Conservation (phyloP, 2,797 vertebrate species). For the Pseudochromis fuscus region DNA sequence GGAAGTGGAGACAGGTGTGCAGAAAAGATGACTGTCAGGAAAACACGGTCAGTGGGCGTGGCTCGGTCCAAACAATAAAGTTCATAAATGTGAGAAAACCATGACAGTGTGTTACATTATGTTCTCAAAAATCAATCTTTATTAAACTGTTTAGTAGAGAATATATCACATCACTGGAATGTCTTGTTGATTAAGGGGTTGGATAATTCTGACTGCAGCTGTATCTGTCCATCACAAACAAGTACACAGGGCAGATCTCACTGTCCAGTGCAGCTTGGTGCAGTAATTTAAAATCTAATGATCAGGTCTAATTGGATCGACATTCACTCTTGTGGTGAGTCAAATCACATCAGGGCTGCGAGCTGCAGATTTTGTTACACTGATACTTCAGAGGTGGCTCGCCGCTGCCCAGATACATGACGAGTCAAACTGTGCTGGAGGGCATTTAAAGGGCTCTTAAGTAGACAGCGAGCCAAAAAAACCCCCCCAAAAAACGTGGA, state of each 20-base stretch:
- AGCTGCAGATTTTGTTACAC: slow-evolving; percentile 39
- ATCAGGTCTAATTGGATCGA: slow-evolving; percentile 45
- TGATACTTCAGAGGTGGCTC: slow-evolving; percentile 20
- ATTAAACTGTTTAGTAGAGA: too few relatives aligned
- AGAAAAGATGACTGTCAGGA: too few relatives aligned
- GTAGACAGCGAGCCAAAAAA: not conserved
- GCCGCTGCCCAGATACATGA: slow-evolving; percentile 16
- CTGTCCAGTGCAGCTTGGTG: slow-evolving; percentile 33
- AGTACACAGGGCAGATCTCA: slow-evolving; percentile 2
- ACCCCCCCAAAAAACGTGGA: too few relatives aligned
- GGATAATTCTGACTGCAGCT: not conserved
- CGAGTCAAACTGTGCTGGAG: slow-evolving; percentile 11
- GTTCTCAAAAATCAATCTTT: too few relatives aligned
- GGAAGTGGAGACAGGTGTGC: too few relatives aligned
- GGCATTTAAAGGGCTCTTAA: slow-evolving; percentile 18
- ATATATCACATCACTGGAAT: not conserved
- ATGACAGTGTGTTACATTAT: too few relatives aligned
- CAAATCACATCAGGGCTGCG: slow-evolving; percentile 27
- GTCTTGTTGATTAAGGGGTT: not conserved
- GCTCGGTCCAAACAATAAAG: too few relatives aligned
- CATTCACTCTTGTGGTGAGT: slow-evolving; percentile 12
- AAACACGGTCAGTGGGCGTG: too few relatives aligned
- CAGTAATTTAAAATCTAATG: slow-evolving; percentile 42
- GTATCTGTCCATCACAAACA: slow-evolving; percentile 1
- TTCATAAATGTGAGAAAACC: too few relatives aligned